phyloP scores from a whole-genome alignment of 2,797 vertebrate species.

The Tapera naevia region DNA sequence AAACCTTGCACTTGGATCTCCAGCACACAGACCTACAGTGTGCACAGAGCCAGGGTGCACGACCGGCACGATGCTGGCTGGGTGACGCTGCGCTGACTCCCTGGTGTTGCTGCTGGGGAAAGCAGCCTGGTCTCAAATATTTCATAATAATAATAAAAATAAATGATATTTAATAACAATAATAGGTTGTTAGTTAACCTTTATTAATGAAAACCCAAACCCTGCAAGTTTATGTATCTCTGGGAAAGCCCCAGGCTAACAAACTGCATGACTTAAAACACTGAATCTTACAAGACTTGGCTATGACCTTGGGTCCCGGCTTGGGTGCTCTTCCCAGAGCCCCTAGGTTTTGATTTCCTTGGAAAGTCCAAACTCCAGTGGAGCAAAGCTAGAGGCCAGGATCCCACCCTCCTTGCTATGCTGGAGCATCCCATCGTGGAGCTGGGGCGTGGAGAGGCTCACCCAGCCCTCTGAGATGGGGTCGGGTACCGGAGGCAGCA shows the following conservation, averaged over 20 bases:
- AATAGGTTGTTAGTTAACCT: not conserved
- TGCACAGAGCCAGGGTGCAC: not conserved
- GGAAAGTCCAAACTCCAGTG: not conserved
- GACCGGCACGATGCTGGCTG: rapidly evolving
- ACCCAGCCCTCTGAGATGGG: not conserved
- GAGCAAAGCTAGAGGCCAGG: not conserved
- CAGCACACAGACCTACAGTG: not conserved
- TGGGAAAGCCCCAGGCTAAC: not conserved
- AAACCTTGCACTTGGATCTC: rapidly evolving
- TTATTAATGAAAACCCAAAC: not conserved
- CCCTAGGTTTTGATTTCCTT: not conserved
- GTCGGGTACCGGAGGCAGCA: not conserved
- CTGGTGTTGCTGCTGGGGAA: not conserved
- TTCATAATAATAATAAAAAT: too few species aligned
- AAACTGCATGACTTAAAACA: not conserved
- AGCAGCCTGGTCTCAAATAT: not conserved
- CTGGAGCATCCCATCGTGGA: rapidly evolving
- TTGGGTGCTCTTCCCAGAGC: not conserved
- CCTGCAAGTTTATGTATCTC: not conserved
- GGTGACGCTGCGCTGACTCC: not conserved
- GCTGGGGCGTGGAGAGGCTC: not conserved
- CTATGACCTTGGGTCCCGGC: not conserved
- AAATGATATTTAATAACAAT: not conserved
- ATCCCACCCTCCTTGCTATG: not conserved
- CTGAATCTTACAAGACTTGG: not conserved